Evolutionary conservation across 2,113 vertebrate species (phyloP).

Genomic region (Turdus rufiventris): DNA sequence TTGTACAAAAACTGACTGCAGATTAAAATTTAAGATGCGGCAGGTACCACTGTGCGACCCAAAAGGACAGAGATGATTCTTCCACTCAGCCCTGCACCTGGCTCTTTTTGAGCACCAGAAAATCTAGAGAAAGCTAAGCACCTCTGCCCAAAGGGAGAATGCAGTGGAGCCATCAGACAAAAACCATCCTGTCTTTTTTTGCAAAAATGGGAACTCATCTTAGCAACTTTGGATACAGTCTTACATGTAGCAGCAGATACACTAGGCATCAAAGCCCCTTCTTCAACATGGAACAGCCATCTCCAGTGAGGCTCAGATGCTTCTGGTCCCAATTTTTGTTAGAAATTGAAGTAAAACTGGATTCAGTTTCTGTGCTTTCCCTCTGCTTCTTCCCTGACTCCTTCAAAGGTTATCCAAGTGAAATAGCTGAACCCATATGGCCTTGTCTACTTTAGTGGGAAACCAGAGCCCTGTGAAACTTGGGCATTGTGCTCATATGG

Average conservation of each 20-base stretch:
- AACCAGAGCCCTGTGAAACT: not conserved
- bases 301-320: constrained; percentile 43
- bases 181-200: not conserved
- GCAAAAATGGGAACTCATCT: constrained; percentile 14
- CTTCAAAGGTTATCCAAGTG: not conserved
- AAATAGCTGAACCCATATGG: not conserved
- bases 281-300: not conserved
- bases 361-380: constrained; percentile 10
- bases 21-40: constrained; percentile 19
- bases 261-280: constrained; percentile 32
- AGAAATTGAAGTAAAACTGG: constrained; percentile 48
- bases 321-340: constrained; percentile 67
- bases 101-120: not conserved
- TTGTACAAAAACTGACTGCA: constrained; percentile 32
- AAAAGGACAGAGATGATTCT: constrained; percentile 15
- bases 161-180: not conserved
- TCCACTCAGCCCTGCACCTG: not conserved
- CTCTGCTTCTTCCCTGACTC: not conserved
- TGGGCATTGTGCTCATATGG: not conserved
- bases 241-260: constrained; percentile 59
- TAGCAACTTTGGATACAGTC: constrained; percentile 22
- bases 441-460: not conserved
- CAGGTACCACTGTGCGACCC: constrained; percentile 37
- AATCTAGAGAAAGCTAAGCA: constrained; percentile 1
- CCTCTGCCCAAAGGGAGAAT: not conserved